Evolutionary conservation across 2,113 vertebrate species (phyloP), one percentile per base, ranked within the genome.

Genomic region (Desmodus rotundus): DNA sequence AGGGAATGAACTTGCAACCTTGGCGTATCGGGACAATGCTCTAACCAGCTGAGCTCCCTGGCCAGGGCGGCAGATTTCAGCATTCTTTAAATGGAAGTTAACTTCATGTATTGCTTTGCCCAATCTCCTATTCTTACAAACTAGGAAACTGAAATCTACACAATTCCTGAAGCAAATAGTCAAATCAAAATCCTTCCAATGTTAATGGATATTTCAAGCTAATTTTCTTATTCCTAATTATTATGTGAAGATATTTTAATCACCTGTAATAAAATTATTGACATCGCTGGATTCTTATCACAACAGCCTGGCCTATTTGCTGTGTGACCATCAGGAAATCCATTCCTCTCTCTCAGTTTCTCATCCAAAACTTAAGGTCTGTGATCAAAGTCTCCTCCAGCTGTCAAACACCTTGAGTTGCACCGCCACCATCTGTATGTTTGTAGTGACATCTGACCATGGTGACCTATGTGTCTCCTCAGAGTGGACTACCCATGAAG

Each of bases 391-490:
- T 13, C 4, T 47, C n/a, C 4, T 5, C 4, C 2, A 50, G 10
- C 19, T 24, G 19, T n/a, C 15, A 58, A 36, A 2, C 7, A 41
- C 31, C 28, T 38, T 17, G 12, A 4, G 1, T 24, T 36, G 26
- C 2, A n/a, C 8, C 14, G 4, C 20, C 4, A 8, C n/a, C 11
- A 12, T 8, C 9, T 47, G 1, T 31, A n/a, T 43, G 72, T 54
- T 9, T 56, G 5, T 8, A 36, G 15, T 14, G 19, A 33, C 3
- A 4, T 38, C n/a, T n/a, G 52, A 10, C 33, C 16, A 4, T 24
- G 3, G 4, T 0, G 33, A 61, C 14, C 16, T 61, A 78, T 5
- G 22, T 2, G 33, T 52, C 26, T 43, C 22, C 15, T 26, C n/a
- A 43, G 26, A 68, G n/a, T 36, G 1, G 7, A 19, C 31, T 26